A percentile compares a stretch with the other conserved stretches of the same genome.
Evolutionary conservation across 2,797 vertebrate genomes (phyloP).

Genomic region (Bovichtus variegatus): DNA sequence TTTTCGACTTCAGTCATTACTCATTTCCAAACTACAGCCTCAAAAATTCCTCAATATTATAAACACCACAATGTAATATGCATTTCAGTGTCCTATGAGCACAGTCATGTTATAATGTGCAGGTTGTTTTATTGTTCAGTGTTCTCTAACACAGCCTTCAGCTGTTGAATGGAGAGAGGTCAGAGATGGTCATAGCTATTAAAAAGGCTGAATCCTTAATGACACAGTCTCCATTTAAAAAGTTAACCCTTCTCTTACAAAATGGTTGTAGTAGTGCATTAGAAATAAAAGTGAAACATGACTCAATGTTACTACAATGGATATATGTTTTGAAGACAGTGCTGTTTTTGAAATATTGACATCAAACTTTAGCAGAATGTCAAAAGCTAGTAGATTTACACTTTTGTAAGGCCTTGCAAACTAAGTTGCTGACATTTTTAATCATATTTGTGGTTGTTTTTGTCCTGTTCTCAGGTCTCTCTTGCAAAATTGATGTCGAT

Average conservation of each 20-base stretch:
- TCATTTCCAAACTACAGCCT: background rate
- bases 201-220: background rate
- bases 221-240: background rate
- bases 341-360: background rate
- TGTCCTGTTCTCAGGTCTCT: background rate
- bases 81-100: background rate
- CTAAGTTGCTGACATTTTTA: background rate
- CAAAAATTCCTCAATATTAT: background rate
- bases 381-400: background rate
- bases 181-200: background rate
- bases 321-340: background rate
- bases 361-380: background rate
- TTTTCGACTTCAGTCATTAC: background rate
- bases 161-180: background rate
- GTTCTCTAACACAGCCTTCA: background rate
- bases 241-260: background rate
- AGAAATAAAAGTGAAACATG: background rate
- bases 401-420: background rate
- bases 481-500: background rate
- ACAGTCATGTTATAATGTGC: background rate
- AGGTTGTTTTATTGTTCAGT: background rate
- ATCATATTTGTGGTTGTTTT: background rate
- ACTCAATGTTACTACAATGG: background rate
- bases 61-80: background rate
- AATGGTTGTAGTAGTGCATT: background rate